A percentile compares a stretch with the other conserved stretches of the same genome.
Evolutionary conservation across 2,797 vertebrate species (phyloP).

Genomic region (Ispidina lecontei): DNA sequence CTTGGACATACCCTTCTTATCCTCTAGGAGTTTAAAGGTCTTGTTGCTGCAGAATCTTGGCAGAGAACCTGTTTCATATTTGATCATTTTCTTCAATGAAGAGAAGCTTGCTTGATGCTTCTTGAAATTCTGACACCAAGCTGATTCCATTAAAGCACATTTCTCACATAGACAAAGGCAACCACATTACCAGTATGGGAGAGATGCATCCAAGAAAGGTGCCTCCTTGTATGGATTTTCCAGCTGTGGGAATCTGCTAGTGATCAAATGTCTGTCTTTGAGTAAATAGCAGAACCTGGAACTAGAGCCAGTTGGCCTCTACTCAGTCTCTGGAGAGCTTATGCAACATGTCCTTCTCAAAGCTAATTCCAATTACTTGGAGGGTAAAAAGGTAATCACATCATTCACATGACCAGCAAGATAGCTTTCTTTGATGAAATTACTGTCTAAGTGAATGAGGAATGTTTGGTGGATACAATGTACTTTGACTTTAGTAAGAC

Average conservation of each 20-base stretch:
- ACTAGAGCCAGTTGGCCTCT: not conserved
- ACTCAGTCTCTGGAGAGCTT: not conserved
- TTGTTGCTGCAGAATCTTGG: too few species aligned
- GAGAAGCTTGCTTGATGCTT: too few species aligned
- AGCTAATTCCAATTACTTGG: not conserved
- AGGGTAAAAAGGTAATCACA: not conserved
- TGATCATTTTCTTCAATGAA: too few species aligned
- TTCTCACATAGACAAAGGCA: not conserved
- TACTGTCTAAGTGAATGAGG: not conserved
- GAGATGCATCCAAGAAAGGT: not conserved
- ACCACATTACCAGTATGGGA: not conserved
- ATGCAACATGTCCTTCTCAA: not conserved
- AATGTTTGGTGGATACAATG: not conserved
- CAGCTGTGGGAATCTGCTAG: not conserved
- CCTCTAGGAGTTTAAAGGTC: too few species aligned
- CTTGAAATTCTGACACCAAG: not conserved
- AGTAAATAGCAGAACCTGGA: not conserved
- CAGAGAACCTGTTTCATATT: too few species aligned
- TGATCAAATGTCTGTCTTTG: not conserved
- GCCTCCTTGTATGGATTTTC: not conserved
- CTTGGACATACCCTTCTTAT: too few species aligned
- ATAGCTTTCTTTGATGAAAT: not conserved
- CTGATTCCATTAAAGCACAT: not conserved
- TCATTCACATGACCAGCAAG: not conserved
- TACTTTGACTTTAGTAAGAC: not conserved